Evolutionary conservation across 2,797 vertebrate genomes (phyloP).

Genomic region (Chelon labrosus): DNA sequence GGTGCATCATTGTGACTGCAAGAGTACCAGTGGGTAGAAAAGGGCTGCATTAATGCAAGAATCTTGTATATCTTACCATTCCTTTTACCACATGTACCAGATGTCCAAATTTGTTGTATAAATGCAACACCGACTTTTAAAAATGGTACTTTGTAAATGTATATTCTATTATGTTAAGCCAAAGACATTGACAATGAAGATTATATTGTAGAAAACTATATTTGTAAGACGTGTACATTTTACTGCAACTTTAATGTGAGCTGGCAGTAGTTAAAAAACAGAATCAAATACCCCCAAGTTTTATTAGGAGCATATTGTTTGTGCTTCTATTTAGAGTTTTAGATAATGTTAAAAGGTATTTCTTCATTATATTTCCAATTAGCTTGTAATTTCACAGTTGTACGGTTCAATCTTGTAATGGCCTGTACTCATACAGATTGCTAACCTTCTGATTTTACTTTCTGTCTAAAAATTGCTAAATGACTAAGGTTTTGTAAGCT

Average conservation of each 20-base stretch:
- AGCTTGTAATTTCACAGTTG: conserved; percentile 31
- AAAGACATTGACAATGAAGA: too few relatives aligned
- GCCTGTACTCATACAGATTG: conserved; percentile 10
- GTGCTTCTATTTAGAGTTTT: conserved; percentile 6
- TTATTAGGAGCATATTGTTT: not conserved
- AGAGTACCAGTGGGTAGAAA: too few relatives aligned
- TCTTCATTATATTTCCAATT: conserved; percentile 36
- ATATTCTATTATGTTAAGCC: too few relatives aligned
- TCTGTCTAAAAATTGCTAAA: conserved; percentile 24
- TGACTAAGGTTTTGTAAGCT: conserved; percentile 41
- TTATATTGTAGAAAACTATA: not conserved
- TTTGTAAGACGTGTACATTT: not conserved
- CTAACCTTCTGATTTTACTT: conserved; percentile 31
- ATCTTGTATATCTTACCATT: too few relatives aligned
- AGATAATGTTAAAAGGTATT: not conserved
- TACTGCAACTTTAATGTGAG: not conserved
- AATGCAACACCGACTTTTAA: not conserved
- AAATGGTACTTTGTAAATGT: too few relatives aligned
- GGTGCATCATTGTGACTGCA: too few relatives aligned
- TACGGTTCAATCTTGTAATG: conserved; percentile 2
- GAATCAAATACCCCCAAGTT: not conserved
- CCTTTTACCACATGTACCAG: not conserved
- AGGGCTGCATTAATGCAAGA: too few relatives aligned
- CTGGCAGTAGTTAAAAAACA: not conserved
- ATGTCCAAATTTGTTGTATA: not conserved